phyloP scores from a whole-genome alignment of 2,797 vertebrate species.

The Liasis olivaceus region DNA sequence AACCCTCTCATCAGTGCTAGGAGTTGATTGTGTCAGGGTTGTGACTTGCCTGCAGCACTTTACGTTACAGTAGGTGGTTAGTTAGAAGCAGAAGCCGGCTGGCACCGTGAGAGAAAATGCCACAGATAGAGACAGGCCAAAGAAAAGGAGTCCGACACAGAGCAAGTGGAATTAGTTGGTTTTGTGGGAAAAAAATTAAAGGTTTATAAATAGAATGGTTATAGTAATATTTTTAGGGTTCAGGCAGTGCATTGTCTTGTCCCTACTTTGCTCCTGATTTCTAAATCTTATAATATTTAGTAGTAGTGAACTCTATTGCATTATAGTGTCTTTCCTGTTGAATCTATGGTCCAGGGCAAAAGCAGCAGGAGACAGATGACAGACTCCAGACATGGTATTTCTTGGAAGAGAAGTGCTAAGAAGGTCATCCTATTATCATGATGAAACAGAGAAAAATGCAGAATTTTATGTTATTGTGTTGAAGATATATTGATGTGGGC shows the following conservation, averaged over 20 bases:
- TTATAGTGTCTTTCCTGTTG: background rate
- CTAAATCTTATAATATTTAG: background rate
- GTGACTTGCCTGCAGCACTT: background rate
- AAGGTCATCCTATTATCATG: background rate
- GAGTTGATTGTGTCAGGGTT: background rate
- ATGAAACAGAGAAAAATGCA: background rate
- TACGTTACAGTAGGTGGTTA: background rate
- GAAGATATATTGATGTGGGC: too few species aligned
- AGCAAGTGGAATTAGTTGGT: background rate
- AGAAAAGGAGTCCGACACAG: background rate
- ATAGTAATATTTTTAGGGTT: background rate
- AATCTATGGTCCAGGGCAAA: background rate
- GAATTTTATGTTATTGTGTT: background rate
- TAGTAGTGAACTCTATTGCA: too few species aligned
- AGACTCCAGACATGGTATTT: background rate
- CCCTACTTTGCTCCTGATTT: background rate
- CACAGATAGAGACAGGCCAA: background rate
- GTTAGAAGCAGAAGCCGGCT: background rate
- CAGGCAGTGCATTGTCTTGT: background rate
- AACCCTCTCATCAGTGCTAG: background rate
- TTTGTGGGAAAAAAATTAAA: background rate
- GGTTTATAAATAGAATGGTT: background rate
- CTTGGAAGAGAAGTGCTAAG: background rate
- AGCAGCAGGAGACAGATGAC: background rate
- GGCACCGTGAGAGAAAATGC: background rate